Conservation (phyloP, 2,888 invertebrate species). For the Polyommatus icarus region DNA sequence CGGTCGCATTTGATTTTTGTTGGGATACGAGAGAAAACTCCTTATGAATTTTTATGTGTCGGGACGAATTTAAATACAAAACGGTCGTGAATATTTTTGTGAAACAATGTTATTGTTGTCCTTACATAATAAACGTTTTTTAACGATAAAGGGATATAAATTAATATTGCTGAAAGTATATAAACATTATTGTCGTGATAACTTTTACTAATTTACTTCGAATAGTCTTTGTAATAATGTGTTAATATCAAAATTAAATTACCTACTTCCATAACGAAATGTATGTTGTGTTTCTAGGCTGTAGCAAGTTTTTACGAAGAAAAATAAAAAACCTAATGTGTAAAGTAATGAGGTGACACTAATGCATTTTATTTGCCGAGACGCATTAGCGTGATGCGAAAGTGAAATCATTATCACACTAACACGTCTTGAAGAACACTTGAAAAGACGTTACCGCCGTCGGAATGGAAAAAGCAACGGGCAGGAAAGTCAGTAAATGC, state of each 20-base stretch:
- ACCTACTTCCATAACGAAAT: neutral
- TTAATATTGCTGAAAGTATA: too few species aligned
- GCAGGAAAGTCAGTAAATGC: constrained; percentile 64
- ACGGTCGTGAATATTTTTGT: constrained; percentile 15
- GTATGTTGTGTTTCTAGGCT: neutral
- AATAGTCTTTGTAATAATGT: neutral
- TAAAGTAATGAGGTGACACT: constrained; percentile 22
- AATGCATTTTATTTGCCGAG: constrained; percentile 27
- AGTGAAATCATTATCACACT: constrained; percentile 46
- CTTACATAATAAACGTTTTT: neutral
- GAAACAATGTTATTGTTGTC: neutral
- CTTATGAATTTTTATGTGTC: constrained; percentile 32
- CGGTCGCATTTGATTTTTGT: constrained; percentile 58
- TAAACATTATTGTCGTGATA: too few species aligned
- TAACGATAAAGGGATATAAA: neutral
- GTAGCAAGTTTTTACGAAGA: neutral
- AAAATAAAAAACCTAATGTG: constrained; percentile 13
- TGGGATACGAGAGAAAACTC: constrained; percentile 44
- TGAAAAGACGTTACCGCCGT: constrained; percentile 70
- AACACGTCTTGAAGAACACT: constrained; percentile 55
- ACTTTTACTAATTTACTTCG: too few species aligned
- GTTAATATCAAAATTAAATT: neutral
- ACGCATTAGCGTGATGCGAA: constrained; percentile 31
- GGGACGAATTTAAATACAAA: constrained; percentile 31
- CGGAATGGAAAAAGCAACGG: constrained; percentile 58